Conservation (phyloP, 2,797 vertebrate genomes). For the Etheostoma nigrum region DNA sequence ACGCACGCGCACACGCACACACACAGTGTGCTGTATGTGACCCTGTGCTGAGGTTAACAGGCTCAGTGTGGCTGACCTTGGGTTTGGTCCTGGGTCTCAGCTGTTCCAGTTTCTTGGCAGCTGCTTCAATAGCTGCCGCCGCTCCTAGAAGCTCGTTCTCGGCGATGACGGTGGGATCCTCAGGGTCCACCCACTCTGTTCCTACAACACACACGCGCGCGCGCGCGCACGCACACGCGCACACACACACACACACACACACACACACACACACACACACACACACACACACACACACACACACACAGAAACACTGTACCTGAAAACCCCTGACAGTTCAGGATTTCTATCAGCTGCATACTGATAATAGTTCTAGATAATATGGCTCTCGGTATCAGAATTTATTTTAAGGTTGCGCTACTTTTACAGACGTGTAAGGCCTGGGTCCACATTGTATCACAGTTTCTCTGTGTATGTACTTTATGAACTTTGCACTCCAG, state of each 20-base stretch:
- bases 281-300: conserved; percentile 15
- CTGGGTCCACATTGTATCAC: no score
- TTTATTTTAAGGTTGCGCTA: no score
- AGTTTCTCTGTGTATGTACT: no score
- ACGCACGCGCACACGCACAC: background rate
- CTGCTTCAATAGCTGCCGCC: conserved; percentile 98
- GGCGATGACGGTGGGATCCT: conserved; percentile 97
- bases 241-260: background rate
- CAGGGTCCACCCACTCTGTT: conserved; percentile 97
- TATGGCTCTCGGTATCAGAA: background rate
- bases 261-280: conserved; percentile 31
- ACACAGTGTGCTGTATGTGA: background rate
- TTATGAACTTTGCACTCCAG: background rate
- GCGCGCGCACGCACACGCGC: no score
- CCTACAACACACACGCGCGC: conserved; percentile 87
- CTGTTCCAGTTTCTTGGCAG: conserved; percentile 98
- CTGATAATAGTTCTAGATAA: background rate
- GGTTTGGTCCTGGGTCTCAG: conserved; percentile 97
- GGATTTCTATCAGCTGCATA: background rate
- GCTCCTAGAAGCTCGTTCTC: conserved; percentile 97
- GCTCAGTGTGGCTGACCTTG: conserved; percentile 85
- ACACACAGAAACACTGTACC: background rate
- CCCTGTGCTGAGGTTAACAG: conserved; percentile 43
- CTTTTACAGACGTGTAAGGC: no score
- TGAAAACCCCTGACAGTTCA: background rate